These are phyloP conservation scores for Petrolisthes manimaculis DNA, from an alignment of 2,888 invertebrate genomes.

Conservation along the genomic window DNA sequence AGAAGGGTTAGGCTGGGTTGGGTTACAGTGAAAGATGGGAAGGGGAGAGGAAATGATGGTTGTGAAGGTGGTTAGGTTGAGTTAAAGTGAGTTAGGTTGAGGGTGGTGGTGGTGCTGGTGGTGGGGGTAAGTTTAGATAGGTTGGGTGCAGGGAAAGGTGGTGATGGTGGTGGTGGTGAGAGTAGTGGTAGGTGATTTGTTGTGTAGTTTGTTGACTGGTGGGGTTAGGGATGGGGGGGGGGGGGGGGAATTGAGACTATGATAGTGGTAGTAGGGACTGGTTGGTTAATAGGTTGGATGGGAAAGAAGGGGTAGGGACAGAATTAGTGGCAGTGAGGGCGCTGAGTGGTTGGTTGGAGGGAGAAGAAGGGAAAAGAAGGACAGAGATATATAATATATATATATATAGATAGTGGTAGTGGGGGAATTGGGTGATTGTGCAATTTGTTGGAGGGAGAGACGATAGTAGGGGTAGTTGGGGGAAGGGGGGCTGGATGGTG, in stretches of 20 bases:
- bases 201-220: neutral
- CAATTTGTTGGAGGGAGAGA: neutral
- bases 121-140: neutral
- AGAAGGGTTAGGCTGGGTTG: neutral
- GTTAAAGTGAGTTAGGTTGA: neutral
- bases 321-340: neutral
- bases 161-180: neutral
- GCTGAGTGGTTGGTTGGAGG: neutral
- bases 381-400: neutral
- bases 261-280: neutral
- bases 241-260: too few species aligned
- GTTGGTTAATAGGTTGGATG: neutral
- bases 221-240: neutral
- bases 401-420: neutral
- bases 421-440: too few species aligned
- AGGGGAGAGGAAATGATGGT: neutral
- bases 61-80: neutral
- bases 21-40: neutral
- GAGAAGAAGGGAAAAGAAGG: neutral
- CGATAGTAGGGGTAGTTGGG: neutral
- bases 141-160: neutral
- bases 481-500: neutral
- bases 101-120: neutral
- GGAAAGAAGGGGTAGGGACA: neutral
- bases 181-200: neutral